phyloP scores from a whole-genome alignment of 1,140 invertebrate species.

The Nylanderia fulva region DNA sequence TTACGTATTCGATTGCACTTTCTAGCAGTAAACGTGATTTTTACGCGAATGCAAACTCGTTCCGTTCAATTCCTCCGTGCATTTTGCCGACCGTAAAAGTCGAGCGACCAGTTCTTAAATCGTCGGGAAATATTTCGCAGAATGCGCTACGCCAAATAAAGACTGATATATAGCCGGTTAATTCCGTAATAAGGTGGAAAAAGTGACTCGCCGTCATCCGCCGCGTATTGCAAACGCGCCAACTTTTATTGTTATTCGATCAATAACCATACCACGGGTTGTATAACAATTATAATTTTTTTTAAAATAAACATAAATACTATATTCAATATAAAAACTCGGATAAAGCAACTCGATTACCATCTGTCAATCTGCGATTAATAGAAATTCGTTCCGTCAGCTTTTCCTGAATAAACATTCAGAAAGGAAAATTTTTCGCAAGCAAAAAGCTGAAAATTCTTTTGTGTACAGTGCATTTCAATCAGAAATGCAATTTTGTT shows the following conservation, averaged over 20 bases:
- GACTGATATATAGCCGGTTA: conserved; percentile 44
- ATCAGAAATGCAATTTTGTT: background rate
- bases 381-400: conserved; percentile 1
- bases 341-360: background rate
- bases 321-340: conserved; percentile 1
- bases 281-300: conserved; percentile 2
- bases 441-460: conserved; percentile 10
- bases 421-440: conserved; percentile 6
- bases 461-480: no score
- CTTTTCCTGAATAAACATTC: conserved; percentile 14
- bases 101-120: conserved; percentile 65
- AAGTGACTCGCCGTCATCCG: conserved; percentile 12
- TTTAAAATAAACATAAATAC: conserved; percentile 20
- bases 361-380: background rate
- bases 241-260: conserved; percentile 3
- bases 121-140: conserved; percentile 55
- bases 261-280: conserved; percentile 13
- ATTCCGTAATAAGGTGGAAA: conserved; percentile 56
- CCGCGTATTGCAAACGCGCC: conserved; percentile 29
- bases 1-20: conserved; percentile 17
- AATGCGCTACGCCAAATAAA: conserved; percentile 63
- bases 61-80: conserved; percentile 35
- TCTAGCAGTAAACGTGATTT: conserved; percentile 18
- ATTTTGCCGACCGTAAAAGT: conserved; percentile 54
- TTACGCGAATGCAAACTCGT: conserved; percentile 49